Evolutionary conservation across 2,888 invertebrate genomes (phyloP).

Genomic region (Asteroscopus sphinx): DNA sequence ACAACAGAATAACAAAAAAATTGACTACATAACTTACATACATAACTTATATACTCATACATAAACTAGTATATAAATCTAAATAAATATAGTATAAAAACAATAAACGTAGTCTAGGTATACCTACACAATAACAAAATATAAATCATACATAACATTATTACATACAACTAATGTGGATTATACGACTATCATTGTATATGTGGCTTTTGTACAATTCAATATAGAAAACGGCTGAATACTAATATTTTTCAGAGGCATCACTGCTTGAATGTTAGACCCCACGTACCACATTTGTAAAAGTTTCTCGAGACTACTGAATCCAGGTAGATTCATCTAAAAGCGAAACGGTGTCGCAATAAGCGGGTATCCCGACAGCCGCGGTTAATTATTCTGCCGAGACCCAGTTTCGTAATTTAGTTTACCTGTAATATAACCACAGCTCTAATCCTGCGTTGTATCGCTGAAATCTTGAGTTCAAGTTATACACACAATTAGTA

Average conservation of each 20-base stretch:
- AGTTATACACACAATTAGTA: constrained; percentile 36
- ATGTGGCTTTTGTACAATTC: constrained; percentile 2
- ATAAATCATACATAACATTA: no score
- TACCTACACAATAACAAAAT: no score
- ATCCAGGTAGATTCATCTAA: constrained; percentile 34
- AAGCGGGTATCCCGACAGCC: constrained; percentile 30
- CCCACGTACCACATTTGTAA: neutral
- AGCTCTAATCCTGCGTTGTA: constrained; percentile 12
- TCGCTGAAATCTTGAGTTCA: constrained; percentile 27
- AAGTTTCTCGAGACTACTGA: constrained; percentile 4
- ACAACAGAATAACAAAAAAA: no score
- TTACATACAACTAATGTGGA: no score
- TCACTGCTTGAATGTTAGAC: constrained; percentile 26
- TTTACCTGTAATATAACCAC: constrained; percentile 40
- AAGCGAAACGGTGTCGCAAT: constrained; percentile 51
- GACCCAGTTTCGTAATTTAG: constrained; percentile 34
- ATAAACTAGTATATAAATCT: no score
- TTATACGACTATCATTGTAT: no score
- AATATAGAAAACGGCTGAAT: constrained; percentile 12
- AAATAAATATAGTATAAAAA: no score
- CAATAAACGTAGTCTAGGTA: no score
- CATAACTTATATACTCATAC: no score
- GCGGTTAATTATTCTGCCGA: constrained; percentile 51
- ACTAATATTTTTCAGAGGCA: constrained; percentile 33
- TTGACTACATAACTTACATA: no score